Conservation (phyloP, 2,888 invertebrate species). For the Thelaira solivaga region DNA sequence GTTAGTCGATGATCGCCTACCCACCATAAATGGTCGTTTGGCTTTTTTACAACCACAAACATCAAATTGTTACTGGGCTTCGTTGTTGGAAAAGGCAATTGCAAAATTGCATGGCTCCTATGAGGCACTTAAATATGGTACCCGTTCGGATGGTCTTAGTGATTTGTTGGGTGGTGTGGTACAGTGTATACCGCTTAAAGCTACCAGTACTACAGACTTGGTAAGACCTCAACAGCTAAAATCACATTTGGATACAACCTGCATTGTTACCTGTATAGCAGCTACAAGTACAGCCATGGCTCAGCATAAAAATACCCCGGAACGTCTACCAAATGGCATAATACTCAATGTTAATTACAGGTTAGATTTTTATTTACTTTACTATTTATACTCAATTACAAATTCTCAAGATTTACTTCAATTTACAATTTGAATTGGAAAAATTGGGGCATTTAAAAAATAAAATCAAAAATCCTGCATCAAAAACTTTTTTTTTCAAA, state of each 20-base stretch:
- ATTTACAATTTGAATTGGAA: no score
- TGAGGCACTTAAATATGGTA: slow-evolving; percentile 95
- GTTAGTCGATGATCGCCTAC: slow-evolving; percentile 91
- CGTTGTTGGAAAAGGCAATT: slow-evolving; percentile 93
- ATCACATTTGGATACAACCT: slow-evolving; percentile 87
- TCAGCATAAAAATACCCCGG: slow-evolving; percentile 80
- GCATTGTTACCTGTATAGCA: slow-evolving; percentile 87
- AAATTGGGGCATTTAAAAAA: no score
- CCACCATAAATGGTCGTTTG: slow-evolving; percentile 90
- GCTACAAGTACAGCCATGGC: slow-evolving; percentile 72
- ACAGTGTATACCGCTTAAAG: slow-evolving; percentile 85
- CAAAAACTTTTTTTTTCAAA: no score
- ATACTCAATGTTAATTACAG: slow-evolving; percentile 88
- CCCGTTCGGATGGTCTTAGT: slow-evolving; percentile 89
- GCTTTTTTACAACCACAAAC: slow-evolving; percentile 90
- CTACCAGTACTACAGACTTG: slow-evolving; percentile 79
- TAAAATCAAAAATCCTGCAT: no score
- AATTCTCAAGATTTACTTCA: no score
- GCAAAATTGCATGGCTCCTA: slow-evolving; percentile 97
- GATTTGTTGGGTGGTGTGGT: slow-evolving; percentile 94
- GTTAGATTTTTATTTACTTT: slow-evolving; percentile 56
- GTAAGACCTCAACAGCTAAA: slow-evolving; percentile 81
- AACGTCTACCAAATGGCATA: slow-evolving; percentile 83
- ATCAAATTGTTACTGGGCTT: slow-evolving; percentile 92
- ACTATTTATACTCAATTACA: no score